A percentile compares a stretch with the other conserved stretches of the same genome.
Evolutionary conservation across 2,113 vertebrate species (phyloP).

Genomic region (Xenus cinereus): DNA sequence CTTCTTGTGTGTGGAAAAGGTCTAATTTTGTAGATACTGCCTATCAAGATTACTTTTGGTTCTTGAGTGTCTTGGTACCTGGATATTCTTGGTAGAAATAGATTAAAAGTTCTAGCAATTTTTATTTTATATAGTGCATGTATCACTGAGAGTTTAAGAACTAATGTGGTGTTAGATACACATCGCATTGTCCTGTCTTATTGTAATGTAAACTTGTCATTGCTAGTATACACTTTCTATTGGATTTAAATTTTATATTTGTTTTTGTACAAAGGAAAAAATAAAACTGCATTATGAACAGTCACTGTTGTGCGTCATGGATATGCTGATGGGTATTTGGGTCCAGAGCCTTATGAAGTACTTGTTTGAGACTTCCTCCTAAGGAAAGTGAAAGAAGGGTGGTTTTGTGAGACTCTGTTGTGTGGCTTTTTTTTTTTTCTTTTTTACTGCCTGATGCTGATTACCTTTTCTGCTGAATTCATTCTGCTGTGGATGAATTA

Average conservation of each 20-base stretch:
- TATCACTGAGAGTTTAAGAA: slow-evolving; percentile 74
- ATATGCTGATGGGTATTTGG: not conserved
- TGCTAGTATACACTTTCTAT: slow-evolving; percentile 75
- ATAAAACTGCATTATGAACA: slow-evolving; percentile 78
- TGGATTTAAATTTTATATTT: slow-evolving; percentile 80
- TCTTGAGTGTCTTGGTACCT: slow-evolving; percentile 58
- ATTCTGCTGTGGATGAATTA: not conserved
- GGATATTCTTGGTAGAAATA: slow-evolving; percentile 69
- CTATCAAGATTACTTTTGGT: slow-evolving; percentile 55
- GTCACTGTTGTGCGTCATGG: not conserved
- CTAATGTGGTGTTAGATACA: slow-evolving; percentile 69
- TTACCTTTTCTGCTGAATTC: not conserved
- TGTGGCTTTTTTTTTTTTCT: too few relatives aligned
- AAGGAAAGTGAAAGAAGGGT: not conserved
- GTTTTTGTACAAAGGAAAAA: slow-evolving; percentile 82
- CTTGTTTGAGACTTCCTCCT: not conserved
- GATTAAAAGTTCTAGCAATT: slow-evolving; percentile 58
- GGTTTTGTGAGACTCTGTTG: not conserved
- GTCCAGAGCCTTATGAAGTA: not conserved
- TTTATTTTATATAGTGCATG: slow-evolving; percentile 79
- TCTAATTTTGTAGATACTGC: slow-evolving; percentile 58
- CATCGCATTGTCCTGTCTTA: slow-evolving; percentile 65
- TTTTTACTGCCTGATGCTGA: not conserved
- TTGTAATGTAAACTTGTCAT: slow-evolving; percentile 73
- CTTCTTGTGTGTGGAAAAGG: slow-evolving; percentile 60